Evolutionary conservation across 2,113 vertebrate genomes (phyloP).

Genomic region (Nycticryphes semicollaris): DNA sequence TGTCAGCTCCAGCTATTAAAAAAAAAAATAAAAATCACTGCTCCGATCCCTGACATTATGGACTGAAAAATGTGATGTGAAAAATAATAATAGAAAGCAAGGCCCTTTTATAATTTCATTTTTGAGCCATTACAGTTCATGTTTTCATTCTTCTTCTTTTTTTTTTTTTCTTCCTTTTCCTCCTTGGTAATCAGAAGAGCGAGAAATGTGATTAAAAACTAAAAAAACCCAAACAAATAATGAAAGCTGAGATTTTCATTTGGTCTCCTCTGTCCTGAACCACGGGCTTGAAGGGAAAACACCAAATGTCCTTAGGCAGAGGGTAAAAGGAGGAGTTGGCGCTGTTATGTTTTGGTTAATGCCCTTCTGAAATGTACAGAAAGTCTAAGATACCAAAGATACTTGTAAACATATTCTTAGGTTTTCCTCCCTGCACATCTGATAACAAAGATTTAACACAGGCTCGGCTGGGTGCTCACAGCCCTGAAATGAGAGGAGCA

Average conservation of each 20-base stretch:
- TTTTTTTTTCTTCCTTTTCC: background rate
- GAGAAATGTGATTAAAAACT: constrained; percentile 33
- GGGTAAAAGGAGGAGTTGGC: background rate
- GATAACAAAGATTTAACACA: background rate
- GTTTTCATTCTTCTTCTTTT: background rate
- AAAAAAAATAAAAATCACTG: background rate
- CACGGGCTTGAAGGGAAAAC: background rate
- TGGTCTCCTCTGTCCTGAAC: background rate
- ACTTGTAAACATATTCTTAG: background rate
- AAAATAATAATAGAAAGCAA: constrained; percentile 18
- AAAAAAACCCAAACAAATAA: background rate
- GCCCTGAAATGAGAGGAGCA: background rate
- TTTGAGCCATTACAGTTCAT: background rate
- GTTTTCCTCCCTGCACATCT: background rate
- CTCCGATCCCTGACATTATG: background rate
- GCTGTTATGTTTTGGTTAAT: background rate
- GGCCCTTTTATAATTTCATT: background rate
- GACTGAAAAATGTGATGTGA: constrained; percentile 6
- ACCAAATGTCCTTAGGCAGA: background rate
- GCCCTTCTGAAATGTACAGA: background rate
- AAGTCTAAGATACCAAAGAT: background rate
- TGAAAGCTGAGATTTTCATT: constrained; percentile 21
- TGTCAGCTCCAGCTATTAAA: background rate
- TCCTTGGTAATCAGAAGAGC: constrained; percentile 16
- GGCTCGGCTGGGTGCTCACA: background rate